phyloP scores from a whole-genome alignment of 2,113 vertebrate species.

The Struthidea cinerea region DNA sequence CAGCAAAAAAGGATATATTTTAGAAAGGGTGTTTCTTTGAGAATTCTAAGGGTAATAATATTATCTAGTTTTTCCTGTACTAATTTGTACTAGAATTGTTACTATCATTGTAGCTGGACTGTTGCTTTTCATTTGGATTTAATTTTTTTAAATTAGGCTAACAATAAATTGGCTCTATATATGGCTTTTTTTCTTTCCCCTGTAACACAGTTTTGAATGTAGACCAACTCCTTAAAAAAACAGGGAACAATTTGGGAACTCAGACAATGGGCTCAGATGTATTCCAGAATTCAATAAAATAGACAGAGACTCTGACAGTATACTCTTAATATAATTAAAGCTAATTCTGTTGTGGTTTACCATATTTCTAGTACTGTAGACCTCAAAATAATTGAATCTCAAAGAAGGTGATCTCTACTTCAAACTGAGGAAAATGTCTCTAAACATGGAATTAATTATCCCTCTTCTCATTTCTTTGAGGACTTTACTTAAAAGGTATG shows the following conservation, averaged over 20 bases:
- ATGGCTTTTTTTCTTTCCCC: neutral
- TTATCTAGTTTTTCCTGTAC: neutral
- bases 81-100: neutral
- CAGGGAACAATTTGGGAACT: neutral
- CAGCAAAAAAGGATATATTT: neutral
- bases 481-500: neutral
- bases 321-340: neutral
- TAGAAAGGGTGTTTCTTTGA: rapidly evolving
- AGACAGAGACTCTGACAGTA: neutral
- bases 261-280: neutral
- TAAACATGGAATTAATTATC: neutral
- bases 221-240: neutral
- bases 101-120: neutral
- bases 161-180: neutral
- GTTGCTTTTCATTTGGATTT: neutral
- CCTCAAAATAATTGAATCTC: neutral
- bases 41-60: neutral
- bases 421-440: neutral
- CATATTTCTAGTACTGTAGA: neutral
- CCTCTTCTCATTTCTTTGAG: neutral
- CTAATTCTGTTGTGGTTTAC: neutral
- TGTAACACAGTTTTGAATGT: neutral
- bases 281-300: neutral
- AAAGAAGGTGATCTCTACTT: neutral
- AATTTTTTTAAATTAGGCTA: neutral